A percentile compares a stretch with the other conserved stretches of the same genome.
phyloP scores from a whole-genome alignment of 2,797 vertebrate species.

The Glossophaga mutica region DNA sequence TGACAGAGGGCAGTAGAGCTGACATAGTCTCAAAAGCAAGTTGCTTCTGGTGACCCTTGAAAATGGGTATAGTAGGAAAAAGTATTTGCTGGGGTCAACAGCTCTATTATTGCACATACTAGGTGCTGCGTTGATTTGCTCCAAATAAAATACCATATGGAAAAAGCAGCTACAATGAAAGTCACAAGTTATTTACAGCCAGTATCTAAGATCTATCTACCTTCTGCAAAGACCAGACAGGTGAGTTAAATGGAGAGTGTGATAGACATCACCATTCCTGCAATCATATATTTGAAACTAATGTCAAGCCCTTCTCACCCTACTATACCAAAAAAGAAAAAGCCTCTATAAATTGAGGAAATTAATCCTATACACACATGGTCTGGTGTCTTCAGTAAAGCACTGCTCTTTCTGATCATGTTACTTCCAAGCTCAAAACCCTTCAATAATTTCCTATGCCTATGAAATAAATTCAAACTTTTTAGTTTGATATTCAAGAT shows the following conservation, averaged over 20 bases:
- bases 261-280: background rate
- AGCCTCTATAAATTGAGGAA: background rate
- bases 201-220: background rate
- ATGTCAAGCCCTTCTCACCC: background rate
- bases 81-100: background rate
- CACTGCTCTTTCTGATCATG: background rate
- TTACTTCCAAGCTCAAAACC: background rate
- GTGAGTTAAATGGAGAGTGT: background rate
- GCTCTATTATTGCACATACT: background rate
- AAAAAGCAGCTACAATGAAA: background rate
- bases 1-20: background rate
- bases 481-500: background rate
- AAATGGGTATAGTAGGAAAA: background rate
- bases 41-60: background rate
- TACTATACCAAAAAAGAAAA: background rate
- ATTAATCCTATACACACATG: background rate
- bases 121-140: background rate
- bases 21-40: background rate
- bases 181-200: background rate
- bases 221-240: background rate
- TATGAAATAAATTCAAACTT: background rate
- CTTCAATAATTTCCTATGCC: background rate
- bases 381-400: background rate
- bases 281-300: background rate
- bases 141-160: background rate